Conservation (phyloP, 2,888 invertebrate species). For the Ormia ochracea region DNA sequence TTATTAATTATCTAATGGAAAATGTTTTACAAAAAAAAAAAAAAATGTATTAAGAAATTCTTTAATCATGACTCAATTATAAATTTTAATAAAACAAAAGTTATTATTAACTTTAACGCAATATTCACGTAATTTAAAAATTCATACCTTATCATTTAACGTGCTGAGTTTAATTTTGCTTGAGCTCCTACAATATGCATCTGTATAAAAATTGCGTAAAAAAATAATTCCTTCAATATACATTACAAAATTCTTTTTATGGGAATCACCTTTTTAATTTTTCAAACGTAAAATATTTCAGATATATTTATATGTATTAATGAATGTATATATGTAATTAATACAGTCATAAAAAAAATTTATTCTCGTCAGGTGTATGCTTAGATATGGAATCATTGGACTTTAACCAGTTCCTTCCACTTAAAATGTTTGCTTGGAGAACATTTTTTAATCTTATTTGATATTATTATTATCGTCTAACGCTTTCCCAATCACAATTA, state of each 20-base stretch:
- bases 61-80: slow-evolving; percentile 30
- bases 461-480: no score
- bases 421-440: no score
- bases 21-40: neutral
- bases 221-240: neutral
- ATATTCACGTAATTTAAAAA: neutral
- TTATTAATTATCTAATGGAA: neutral
- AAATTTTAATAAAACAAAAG: neutral
- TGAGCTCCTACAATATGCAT: no score
- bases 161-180: neutral
- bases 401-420: no score
- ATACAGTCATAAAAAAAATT: slow-evolving; percentile 43
- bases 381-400: no score
- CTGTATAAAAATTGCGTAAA: neutral
- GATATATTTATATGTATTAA: neutral
- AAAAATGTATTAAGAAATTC: slow-evolving; percentile 12
- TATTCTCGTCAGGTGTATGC: no score
- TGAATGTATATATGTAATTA: neutral
- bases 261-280: slow-evolving; percentile 42
- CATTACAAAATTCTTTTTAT: neutral
- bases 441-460: no score
- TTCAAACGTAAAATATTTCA: no score
- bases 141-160: neutral
- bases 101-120: neutral
- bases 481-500: no score